Percentiles rank a stretch among this genome's conserved stretches.
phyloP scores from a whole-genome alignment of 2,888 invertebrate species.

The Cyclophora albipunctata region DNA sequence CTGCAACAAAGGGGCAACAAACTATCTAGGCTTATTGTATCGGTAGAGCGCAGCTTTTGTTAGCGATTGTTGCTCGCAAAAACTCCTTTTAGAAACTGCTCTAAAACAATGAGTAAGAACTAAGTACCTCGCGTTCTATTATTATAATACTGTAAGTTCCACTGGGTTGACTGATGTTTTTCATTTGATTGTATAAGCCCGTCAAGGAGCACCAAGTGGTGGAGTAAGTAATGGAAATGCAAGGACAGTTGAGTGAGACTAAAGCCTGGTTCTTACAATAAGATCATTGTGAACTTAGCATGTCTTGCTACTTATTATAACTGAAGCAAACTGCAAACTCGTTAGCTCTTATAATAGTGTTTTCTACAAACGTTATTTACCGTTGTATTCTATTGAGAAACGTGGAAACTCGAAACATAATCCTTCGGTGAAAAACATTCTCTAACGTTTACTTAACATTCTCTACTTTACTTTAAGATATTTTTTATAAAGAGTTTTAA shows the following conservation, averaged over 20 bases:
- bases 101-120: slow-evolving; percentile 46
- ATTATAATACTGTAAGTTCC: slow-evolving; percentile 57
- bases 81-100: slow-evolving; percentile 37
- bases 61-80: slow-evolving; percentile 16
- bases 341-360: slow-evolving; percentile 6
- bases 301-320: slow-evolving; percentile 46
- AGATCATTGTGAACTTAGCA: slow-evolving; percentile 59
- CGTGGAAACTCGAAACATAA: too few relatives aligned
- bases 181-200: slow-evolving; percentile 45
- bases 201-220: not conserved
- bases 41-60: slow-evolving; percentile 25
- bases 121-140: slow-evolving; percentile 30
- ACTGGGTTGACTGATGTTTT: slow-evolving; percentile 55
- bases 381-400: too few relatives aligned
- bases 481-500: too few relatives aligned
- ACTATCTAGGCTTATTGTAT: slow-evolving; percentile 21
- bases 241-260: slow-evolving; percentile 25
- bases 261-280: slow-evolving; percentile 37
- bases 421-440: too few relatives aligned
- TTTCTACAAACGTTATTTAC: slow-evolving; percentile 16
- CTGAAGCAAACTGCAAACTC: slow-evolving; percentile 44
- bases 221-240: slow-evolving; percentile 46
- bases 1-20: slow-evolving; percentile 20
- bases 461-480: too few relatives aligned
- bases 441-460: too few relatives aligned